Evolutionary conservation across 1,140 invertebrate species (phyloP).

Genomic region (Antheraea pernyi): DNA sequence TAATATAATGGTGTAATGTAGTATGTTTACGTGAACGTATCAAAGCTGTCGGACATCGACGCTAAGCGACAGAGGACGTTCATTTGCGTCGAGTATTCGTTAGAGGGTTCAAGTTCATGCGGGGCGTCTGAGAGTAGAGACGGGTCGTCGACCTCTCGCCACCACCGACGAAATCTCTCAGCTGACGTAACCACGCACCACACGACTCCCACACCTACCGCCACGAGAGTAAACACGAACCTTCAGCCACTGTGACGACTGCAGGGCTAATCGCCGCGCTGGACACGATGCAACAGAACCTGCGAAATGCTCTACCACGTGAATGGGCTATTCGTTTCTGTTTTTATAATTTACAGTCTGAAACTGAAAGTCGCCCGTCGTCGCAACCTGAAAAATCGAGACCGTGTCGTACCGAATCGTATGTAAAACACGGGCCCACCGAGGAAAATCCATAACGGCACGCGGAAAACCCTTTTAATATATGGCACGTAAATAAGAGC

Average conservation of each 20-base stretch:
- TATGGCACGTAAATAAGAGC: constrained; percentile 73
- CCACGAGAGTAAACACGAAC: neutral
- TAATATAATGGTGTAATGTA: neutral
- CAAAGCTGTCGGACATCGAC: neutral
- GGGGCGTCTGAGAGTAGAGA: constrained; percentile 8
- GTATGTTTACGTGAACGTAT: neutral
- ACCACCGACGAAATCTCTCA: neutral
- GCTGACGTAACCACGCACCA: neutral
- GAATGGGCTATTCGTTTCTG: constrained; percentile 14
- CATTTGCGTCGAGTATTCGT: constrained; percentile 13
- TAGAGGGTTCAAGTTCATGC: constrained; percentile 19
- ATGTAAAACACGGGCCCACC: constrained; percentile 56
- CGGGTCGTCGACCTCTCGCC: constrained; percentile 15
- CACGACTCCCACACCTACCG: neutral
- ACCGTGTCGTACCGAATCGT: constrained; percentile 39
- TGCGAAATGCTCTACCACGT: neutral
- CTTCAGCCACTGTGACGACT: neutral
- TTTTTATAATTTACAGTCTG: constrained; percentile 15
- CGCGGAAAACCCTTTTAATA: constrained; percentile 78
- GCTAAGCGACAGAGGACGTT: neutral
- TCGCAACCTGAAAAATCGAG: constrained; percentile 10
- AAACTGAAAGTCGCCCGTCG: neutral
- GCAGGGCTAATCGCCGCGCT: constrained; percentile 14
- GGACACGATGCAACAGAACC: neutral
- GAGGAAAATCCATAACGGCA: constrained; percentile 72